Base-by-base conservation (phyloP, 2,888 invertebrate genomes). In the Aleiodes leptofemur region DNA sequence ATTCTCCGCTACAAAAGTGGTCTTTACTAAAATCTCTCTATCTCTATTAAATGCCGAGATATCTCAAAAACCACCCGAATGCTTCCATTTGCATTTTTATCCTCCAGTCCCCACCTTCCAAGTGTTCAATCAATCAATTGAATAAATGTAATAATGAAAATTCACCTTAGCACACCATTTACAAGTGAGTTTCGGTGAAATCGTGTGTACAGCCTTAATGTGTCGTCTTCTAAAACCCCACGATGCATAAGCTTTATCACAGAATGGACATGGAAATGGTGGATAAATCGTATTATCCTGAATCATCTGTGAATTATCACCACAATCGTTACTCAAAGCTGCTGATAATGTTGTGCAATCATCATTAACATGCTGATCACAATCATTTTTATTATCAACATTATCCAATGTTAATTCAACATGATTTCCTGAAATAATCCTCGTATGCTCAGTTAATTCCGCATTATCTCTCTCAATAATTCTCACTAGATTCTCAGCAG, bases 201-300 rank as follows among this genome's bases (percentile, higher is more conserved):
- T 84, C 8, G 86, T 90, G 83, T 93, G 93, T 66, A 92, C 90
- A 3, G 92, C 92, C 82, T 93, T 93, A 55, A 93, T 92, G 86
- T 93, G 93, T 78, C 93, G 90, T 80, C 93, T 89, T 48, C 93
- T 88, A 76, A 93, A 93, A 0, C 93, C 93, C 93, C 93, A 93
- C 76, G 92, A 93, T 79, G 92, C 92, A 87, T 93, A 93, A 4
- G 92, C 91, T 59, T 93, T 90, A 14, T 92, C 91, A 83, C 93
- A 93, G 83, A 93, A 93, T 0, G 93, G 93, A 76, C 93, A 93
- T 0, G 93, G 93, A 81, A 92, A 93, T 16, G 92, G 92, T 6
- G 87, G 88, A 78, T 85, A 87, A 5, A 80, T 79, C 31, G 69
- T 53, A 57, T 31, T 68, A 14, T 13, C 55, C 48, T 55, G 51